Percentiles rank a stretch among this genome's conserved stretches.
Conservation (phyloP, 2,888 invertebrate species). For the Drosophila glabriapex region DNA sequence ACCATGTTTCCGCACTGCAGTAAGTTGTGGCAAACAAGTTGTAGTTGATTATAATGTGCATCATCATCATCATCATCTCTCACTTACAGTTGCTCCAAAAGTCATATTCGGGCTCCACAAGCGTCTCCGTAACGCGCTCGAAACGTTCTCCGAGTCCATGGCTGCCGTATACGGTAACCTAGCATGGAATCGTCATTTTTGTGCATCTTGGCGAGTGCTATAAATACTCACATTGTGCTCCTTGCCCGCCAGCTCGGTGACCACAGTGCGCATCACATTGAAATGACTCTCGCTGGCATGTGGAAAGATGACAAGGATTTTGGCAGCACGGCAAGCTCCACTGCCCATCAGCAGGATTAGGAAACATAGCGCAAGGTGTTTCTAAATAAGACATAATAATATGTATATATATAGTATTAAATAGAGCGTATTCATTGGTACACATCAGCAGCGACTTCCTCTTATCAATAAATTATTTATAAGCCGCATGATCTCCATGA, state of each 20-base stretch:
- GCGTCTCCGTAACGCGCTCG: slow-evolving; percentile 80
- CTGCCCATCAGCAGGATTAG: slow-evolving; percentile 13
- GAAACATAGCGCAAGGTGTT: not conserved
- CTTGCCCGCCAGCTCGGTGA: slow-evolving; percentile 85
- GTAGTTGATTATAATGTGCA: not conserved
- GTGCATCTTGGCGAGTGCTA: not conserved
- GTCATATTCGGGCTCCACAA: slow-evolving; percentile 78
- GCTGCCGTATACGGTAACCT: slow-evolving; percentile 83
- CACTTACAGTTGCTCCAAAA: slow-evolving; percentile 83
- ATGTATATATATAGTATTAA: slow-evolving; percentile 1
- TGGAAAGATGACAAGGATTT: slow-evolving; percentile 82
- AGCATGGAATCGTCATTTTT: not conserved
- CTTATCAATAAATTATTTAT: slow-evolving; percentile 54
- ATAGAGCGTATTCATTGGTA: slow-evolving; percentile 48
- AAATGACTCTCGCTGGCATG: slow-evolving; percentile 84
- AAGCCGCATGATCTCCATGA: slow-evolving; percentile 15
- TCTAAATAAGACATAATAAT: not conserved
- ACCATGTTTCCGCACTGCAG: slow-evolving; percentile 67
- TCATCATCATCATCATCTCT: not conserved
- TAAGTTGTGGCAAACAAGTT: not conserved
- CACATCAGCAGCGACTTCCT: slow-evolving; percentile 61
- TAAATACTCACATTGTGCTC: slow-evolving; percentile 85
- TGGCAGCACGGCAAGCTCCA: slow-evolving; percentile 52
- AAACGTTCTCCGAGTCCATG: slow-evolving; percentile 83
- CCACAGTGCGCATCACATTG: slow-evolving; percentile 85